Conservation (phyloP, 2,797 vertebrate species). For the Karalla daura region DNA sequence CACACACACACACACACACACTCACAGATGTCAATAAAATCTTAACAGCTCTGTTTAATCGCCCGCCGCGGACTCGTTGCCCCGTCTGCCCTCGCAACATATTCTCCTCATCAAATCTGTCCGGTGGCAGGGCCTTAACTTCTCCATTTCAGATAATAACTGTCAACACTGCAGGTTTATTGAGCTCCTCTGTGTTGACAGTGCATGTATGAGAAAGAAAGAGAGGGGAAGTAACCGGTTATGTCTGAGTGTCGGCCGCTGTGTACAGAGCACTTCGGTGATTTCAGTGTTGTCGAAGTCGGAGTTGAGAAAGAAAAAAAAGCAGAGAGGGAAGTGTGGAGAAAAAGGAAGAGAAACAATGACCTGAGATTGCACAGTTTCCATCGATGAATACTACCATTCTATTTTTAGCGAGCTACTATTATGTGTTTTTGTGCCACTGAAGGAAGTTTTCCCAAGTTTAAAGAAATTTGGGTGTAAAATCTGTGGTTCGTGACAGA, state of each 20-base stretch:
- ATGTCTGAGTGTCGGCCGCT: background rate
- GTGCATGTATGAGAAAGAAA: slow-evolving; percentile 41
- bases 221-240: slow-evolving; percentile 51
- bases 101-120: slow-evolving; percentile 41
- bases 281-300: slow-evolving; percentile 3
- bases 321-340: background rate
- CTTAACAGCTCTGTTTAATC: slow-evolving; percentile 48
- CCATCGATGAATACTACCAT: background rate
- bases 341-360: background rate
- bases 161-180: slow-evolving; percentile 59
- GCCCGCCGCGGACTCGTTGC: slow-evolving; percentile 33
- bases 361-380: background rate
- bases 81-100: slow-evolving; percentile 30
- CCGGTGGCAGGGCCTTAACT: slow-evolving; percentile 35
- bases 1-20: slow-evolving; percentile 39
- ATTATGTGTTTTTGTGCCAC: background rate
- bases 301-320: slow-evolving; percentile 11
- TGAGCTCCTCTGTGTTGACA: slow-evolving; percentile 25
- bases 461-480: background rate
- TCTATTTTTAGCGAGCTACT: too few species aligned
- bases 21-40: slow-evolving; percentile 47
- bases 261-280: background rate
- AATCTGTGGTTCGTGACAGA: too few species aligned
- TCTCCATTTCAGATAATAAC: slow-evolving; percentile 61
- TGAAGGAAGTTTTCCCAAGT: background rate